Evolutionary conservation across 2,113 vertebrate genomes (phyloP), one percentile per base, ranked within the genome.

Genomic region (Seriola quinqueradiata): DNA sequence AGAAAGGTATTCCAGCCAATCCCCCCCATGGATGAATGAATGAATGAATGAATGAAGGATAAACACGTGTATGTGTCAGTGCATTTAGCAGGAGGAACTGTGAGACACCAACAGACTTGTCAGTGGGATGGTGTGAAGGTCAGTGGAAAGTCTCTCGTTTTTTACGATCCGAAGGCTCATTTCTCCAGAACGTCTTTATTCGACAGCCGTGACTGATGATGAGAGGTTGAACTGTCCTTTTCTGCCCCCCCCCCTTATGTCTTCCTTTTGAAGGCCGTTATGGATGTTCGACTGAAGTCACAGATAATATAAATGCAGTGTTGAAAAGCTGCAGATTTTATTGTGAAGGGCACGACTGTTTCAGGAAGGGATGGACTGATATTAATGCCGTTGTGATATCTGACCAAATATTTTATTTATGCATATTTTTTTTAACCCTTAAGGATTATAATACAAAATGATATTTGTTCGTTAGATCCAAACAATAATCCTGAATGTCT

Each of bases 131-230:
- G 28, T 28, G 28, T 28, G 66, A 79, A 72, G 44, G 70, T 83
- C 67, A 57, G 2, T 48, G 13, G 14, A 42, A 60, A 38, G 10
- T 25, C 40, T 55, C 25, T 23, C 2, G 28, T 32, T 7, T 73
- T 25, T 66, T 32, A 63, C 59, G 58, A 87, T 71, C 4, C 23
- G 19, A 50, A 77, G 44, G 40, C 73, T 61, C 55, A 58, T 86
- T 78, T 83, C 48, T 60, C 28, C 40, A 16, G 12, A 38, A 9
- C 4, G 8, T 77, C 32, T 54, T 34, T 32, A n/a, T 38, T 57
- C 16, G 44, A 70, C 68, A 74, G 71, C 75, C 44, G 42, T 65
- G 68, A 82, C 58, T 50, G 75, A 84, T 77, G 76, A 57, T 21
- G 63, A 60, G 57, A 4, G 54, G 6, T 55, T 44, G 10, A 2